A percentile compares a stretch with the other conserved stretches of the same genome.
These are phyloP conservation scores for Alca torda DNA, from an alignment of 2,797 vertebrate genomes.

Conservation along the genomic window DNA sequence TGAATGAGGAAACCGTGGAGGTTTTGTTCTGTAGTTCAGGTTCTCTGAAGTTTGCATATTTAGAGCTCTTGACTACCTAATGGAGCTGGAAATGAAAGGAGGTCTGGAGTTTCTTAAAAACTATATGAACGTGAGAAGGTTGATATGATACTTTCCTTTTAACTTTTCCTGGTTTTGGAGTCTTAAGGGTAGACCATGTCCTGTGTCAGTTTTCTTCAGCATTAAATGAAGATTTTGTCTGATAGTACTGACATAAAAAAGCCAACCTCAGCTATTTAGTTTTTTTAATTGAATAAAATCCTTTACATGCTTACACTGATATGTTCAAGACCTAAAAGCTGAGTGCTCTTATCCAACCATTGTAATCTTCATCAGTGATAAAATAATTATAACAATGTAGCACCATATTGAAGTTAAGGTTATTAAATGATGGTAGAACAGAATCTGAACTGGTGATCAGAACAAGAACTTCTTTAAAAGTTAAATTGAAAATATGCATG, in stretches of 20 bases:
- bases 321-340: neutral
- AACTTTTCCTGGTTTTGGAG: neutral
- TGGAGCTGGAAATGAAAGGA: neutral
- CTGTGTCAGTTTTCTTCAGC: neutral
- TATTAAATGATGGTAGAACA: neutral
- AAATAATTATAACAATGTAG: neutral
- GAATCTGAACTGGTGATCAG: neutral
- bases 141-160: neutral
- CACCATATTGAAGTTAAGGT: neutral
- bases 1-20: neutral
- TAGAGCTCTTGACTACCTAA: neutral
- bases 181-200: neutral
- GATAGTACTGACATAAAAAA: neutral
- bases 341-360: neutral
- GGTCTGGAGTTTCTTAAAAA: neutral
- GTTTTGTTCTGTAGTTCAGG: neutral
- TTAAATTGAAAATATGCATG: neutral
- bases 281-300: neutral
- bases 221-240: neutral
- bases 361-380: neutral
- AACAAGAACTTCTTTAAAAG: neutral
- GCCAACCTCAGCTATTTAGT: neutral
- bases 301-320: neutral
- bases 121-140: neutral
- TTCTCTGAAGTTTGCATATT: neutral